Evolutionary conservation across 2,113 vertebrate genomes (phyloP).

Genomic region (Jacana jacana): DNA sequence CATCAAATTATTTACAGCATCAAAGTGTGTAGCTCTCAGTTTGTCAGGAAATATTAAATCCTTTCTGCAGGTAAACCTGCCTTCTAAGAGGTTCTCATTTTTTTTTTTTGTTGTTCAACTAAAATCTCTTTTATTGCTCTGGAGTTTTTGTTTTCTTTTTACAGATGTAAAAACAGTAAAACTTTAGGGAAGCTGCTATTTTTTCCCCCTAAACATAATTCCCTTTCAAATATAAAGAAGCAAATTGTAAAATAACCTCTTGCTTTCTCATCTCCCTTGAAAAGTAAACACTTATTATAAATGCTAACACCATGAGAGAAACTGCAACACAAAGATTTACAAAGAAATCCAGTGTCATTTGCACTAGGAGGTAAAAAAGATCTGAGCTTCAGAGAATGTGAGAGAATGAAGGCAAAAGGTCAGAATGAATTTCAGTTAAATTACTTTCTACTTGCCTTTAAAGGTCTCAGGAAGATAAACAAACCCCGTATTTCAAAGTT

Average conservation of each 20-base stretch:
- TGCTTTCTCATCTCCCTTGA: background rate
- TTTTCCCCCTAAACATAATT: background rate
- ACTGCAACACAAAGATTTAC: background rate
- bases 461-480: background rate
- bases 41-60: background rate
- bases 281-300: background rate
- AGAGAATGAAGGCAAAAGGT: background rate
- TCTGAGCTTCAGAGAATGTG: background rate
- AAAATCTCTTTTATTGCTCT: background rate
- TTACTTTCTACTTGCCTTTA: background rate
- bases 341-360: background rate
- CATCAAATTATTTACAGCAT: background rate
- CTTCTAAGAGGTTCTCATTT: background rate
- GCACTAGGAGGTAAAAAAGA: background rate
- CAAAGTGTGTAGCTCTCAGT: background rate
- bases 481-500: background rate
- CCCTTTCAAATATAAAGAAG: background rate
- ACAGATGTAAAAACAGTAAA: background rate
- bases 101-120: background rate
- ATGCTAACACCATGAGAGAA: background rate
- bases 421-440: constrained; percentile 9
- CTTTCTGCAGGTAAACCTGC: background rate
- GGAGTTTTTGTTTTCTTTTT: background rate
- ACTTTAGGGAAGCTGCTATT: background rate
- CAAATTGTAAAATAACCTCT: background rate